Percentiles rank a stretch among this genome's conserved stretches.
These are phyloP conservation scores for Hyaena hyaena DNA, from an alignment of 2,113 vertebrate genomes.

Conservation along the genomic window DNA sequence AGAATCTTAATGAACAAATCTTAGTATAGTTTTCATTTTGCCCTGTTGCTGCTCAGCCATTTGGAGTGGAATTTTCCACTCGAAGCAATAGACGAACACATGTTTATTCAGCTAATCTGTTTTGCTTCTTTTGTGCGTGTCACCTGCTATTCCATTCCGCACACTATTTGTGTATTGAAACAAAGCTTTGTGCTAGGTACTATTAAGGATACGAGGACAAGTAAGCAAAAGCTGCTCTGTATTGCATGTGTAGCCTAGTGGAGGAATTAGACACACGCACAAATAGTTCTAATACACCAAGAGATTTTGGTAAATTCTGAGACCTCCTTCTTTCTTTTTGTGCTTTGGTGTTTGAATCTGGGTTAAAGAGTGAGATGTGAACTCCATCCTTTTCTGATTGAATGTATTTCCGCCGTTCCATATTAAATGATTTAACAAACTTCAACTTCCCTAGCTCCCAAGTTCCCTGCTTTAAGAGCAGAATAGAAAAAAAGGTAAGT, in stretches of 20 bases:
- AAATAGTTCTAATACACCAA: not conserved
- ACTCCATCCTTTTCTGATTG: not conserved
- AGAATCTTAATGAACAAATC: not conserved
- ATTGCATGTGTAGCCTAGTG: not conserved
- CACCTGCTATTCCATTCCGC: constrained; percentile 25
- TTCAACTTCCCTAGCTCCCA: not conserved
- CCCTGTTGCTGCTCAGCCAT: not conserved
- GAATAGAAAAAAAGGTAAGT: not conserved
- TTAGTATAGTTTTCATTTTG: not conserved
- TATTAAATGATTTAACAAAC: not conserved
- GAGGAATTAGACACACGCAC: not conserved
- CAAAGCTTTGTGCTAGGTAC: not conserved
- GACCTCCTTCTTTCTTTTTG: not conserved
- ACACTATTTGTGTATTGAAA: not conserved
- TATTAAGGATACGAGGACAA: not conserved
- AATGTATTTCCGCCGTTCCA: not conserved
- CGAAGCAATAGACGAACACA: not conserved
- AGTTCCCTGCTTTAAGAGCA: not conserved
- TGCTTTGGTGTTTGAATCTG: not conserved
- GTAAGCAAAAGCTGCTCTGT: not conserved
- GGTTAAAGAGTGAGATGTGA: not conserved
- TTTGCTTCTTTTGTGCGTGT: not conserved
- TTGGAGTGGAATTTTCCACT: constrained; percentile 3
- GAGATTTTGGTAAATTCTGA: not conserved
- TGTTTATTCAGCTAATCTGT: not conserved